phyloP scores from a whole-genome alignment of 1,140 invertebrate genomes.

The Drosophila insularis region DNA sequence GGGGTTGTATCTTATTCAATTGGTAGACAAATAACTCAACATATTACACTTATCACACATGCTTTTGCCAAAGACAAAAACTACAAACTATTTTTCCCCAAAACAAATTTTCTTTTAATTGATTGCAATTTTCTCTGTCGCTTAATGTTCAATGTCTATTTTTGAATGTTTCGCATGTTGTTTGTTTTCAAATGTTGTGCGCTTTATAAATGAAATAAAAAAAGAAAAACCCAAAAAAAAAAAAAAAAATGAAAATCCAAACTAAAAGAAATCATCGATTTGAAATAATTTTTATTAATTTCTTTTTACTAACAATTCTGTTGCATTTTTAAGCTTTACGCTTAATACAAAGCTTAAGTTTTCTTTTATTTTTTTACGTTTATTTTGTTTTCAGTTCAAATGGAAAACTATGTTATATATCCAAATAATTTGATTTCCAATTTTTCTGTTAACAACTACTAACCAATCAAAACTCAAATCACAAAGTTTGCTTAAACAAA shows the following conservation, averaged over 20 bases:
- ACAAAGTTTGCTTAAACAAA: conserved; percentile 67
- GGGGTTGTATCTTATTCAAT: neutral
- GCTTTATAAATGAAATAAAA: conserved; percentile 46
- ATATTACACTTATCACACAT: neutral
- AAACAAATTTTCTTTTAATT: conserved; percentile 31
- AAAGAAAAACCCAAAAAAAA: conserved; percentile 5
- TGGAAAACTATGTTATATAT: neutral
- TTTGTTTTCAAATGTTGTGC: conserved; percentile 48
- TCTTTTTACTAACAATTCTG: conserved; percentile 68
- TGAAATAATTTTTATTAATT: conserved; percentile 35
- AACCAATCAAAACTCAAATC: conserved; percentile 67
- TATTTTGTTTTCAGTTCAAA: conserved; percentile 37
- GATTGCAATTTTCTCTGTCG: conserved; percentile 35
- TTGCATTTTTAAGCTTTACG: conserved; percentile 69
- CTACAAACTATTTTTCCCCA: conserved; percentile 23
- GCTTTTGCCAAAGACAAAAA: conserved; percentile 7
- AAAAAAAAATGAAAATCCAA: conserved; percentile 8
- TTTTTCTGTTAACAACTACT: conserved; percentile 70
- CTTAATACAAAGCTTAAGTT: conserved; percentile 59
- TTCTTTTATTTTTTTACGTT: conserved; percentile 23
- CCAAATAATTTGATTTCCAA: conserved; percentile 24
- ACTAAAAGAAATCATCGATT: conserved; percentile 19
- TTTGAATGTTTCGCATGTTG: conserved; percentile 63
- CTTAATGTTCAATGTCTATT: conserved; percentile 26
- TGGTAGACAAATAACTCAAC: neutral